Conservation (phyloP, 1,140 invertebrate genomes). For the Rhynchophorus ferrugineus region DNA sequence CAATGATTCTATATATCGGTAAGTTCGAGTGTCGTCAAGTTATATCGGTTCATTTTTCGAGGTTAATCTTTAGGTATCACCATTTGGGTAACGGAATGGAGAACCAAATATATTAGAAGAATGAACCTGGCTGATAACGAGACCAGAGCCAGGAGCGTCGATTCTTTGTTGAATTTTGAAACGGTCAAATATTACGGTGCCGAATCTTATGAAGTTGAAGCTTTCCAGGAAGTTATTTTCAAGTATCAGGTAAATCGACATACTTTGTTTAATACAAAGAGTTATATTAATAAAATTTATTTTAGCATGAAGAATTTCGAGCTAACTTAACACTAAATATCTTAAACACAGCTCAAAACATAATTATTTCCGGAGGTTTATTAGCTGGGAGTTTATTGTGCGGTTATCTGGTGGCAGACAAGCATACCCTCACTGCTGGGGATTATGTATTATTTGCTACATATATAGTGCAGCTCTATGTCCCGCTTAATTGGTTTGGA, state of each 20-base stretch:
- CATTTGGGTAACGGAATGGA: conserved; percentile 87
- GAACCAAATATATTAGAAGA: conserved; percentile 84
- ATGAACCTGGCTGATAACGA: conserved; percentile 94
- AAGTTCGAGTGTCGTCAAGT: conserved; percentile 41
- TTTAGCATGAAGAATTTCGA: conserved; percentile 77
- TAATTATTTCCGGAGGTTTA: conserved; percentile 81
- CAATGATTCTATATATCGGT: conserved; percentile 91
- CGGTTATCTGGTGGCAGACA: conserved; percentile 67
- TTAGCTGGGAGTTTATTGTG: conserved; percentile 82
- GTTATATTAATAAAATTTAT: conserved; percentile 3
- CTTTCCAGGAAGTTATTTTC: conserved; percentile 73
- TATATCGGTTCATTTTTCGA: background rate
- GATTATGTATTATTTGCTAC: conserved; percentile 93
- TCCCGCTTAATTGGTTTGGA: conserved; percentile 94
- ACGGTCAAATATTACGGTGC: conserved; percentile 97
- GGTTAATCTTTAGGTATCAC: conserved; percentile 59
- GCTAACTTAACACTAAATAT: conserved; percentile 78
- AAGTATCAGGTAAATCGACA: conserved; percentile 62
- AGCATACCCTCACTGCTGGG: conserved; percentile 71
- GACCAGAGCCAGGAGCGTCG: conserved; percentile 82
- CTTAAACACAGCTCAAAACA: conserved; percentile 82
- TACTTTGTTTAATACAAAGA: background rate
- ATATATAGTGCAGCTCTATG: conserved; percentile 94
- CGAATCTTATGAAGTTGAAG: conserved; percentile 81
- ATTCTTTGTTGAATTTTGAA: conserved; percentile 96